Conservation (phyloP, 2,888 invertebrate genomes). For the Tachina lurida region DNA sequence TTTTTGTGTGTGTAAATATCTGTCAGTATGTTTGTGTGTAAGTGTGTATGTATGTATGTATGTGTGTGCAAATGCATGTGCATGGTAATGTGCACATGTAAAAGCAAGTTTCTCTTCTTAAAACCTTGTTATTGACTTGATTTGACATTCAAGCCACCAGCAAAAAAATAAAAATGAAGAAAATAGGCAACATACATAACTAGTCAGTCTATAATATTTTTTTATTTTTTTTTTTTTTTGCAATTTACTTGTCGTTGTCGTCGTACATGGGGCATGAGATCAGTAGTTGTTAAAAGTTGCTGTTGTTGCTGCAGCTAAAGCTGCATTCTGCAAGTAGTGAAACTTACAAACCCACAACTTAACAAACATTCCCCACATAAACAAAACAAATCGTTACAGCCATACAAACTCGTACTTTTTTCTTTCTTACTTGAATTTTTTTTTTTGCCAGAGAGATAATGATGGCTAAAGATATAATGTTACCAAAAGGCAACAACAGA, state of each 20-base stretch:
- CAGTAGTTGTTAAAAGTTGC: conserved; percentile 57
- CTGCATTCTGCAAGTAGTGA: conserved; percentile 56
- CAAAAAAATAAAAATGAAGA: conserved; percentile 28
- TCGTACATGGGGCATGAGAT: conserved; percentile 69
- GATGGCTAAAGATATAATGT: conserved; percentile 49
- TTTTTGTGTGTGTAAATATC: neutral
- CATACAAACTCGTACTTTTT: neutral
- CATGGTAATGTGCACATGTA: conserved; percentile 32
- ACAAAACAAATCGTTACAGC: conserved; percentile 24
- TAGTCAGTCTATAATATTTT: conserved; percentile 30
- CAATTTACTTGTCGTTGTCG: conserved; percentile 36
- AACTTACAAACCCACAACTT: conserved; percentile 51
- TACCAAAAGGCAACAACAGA: conserved; percentile 49
- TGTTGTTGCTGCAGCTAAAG: conserved; percentile 32
- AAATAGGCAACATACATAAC: conserved; percentile 68
- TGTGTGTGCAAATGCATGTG: neutral
- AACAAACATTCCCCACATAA: conserved; percentile 39
- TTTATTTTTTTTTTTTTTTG: conserved; percentile 22
- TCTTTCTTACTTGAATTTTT: neutral
- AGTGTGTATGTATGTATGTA: neutral
- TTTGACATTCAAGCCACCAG: conserved; percentile 69
- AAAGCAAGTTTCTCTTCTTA: conserved; percentile 68
- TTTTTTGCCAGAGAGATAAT: conserved; percentile 45
- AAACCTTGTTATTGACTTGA: conserved; percentile 72
- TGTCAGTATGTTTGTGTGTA: neutral